Conservation (phyloP, 2,797 vertebrate genomes). For the Pteronotus mesoamericanus region DNA sequence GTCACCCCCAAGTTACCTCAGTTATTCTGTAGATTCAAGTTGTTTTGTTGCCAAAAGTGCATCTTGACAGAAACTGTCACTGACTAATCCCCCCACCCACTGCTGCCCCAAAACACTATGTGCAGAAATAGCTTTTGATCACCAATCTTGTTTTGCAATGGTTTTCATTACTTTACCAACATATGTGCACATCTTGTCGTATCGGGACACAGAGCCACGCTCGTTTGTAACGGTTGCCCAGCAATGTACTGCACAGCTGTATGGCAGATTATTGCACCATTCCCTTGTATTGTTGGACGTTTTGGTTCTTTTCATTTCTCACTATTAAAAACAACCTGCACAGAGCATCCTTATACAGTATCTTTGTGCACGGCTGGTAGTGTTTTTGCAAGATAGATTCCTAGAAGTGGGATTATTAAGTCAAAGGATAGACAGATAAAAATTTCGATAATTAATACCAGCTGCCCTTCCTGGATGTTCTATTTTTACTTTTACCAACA, state of each 20-base stretch:
- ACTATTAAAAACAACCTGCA: neutral
- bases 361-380: neutral
- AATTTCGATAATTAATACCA: neutral
- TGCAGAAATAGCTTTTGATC: neutral
- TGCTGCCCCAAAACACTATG: accelerated
- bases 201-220: neutral
- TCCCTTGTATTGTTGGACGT: neutral
- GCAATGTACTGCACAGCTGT: neutral
- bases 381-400: neutral
- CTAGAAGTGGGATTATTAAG: neutral
- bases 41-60: neutral
- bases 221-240: neutral
- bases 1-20: neutral
- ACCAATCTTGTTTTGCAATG: neutral
- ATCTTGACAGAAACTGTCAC: neutral
- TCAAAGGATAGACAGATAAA: neutral
- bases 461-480: neutral
- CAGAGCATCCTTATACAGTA: neutral
- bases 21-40: neutral
- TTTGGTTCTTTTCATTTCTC: neutral
- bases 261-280: neutral
- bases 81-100: neutral
- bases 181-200: accelerated
- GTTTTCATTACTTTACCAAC: neutral
- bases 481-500: neutral